Conservation (phyloP, 1,140 invertebrate genomes). For the Drosophila kepulauana region DNA sequence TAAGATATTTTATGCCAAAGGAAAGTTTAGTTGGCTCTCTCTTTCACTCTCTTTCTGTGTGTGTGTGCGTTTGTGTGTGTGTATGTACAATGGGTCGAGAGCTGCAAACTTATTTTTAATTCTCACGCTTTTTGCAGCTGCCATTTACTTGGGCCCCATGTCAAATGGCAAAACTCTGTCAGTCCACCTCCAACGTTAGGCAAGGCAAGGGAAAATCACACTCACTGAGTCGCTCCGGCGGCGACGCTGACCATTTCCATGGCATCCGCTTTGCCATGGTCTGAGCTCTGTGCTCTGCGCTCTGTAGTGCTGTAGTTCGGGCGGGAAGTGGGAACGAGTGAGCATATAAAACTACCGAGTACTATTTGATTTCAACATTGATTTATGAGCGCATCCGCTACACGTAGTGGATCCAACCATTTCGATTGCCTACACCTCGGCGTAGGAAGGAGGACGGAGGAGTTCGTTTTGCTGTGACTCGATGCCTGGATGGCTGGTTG, state of each 20-base stretch:
- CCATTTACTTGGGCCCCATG: slow-evolving; percentile 66
- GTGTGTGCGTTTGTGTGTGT: no score
- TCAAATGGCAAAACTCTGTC: slow-evolving; percentile 54
- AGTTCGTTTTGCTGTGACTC: slow-evolving; percentile 11
- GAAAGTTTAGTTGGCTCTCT: not conserved
- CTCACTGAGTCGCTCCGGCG: slow-evolving; percentile 30
- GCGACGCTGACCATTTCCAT: slow-evolving; percentile 71
- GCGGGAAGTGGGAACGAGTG: slow-evolving; percentile 1
- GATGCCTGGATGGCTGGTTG: slow-evolving; percentile 7
- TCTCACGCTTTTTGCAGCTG: slow-evolving; percentile 69
- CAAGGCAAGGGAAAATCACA: slow-evolving; percentile 30
- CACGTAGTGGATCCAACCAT: slow-evolving; percentile 59
- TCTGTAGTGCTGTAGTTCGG: slow-evolving; percentile 1
- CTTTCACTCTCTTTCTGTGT: no score
- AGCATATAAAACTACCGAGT: slow-evolving; percentile 64
- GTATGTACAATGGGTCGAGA: slow-evolving; percentile 2
- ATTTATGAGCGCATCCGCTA: slow-evolving; percentile 82
- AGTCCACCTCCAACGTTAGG: not conserved
- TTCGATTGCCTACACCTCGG: slow-evolving; percentile 38
- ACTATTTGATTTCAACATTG: slow-evolving; percentile 83
- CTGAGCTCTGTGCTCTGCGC: not conserved
- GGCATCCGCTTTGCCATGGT: slow-evolving; percentile 59
- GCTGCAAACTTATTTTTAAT: slow-evolving; percentile 76
- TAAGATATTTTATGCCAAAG: slow-evolving; percentile 18
- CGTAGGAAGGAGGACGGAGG: not conserved